Evolutionary conservation across 2,888 invertebrate species (phyloP).

Genomic region (Zootermopsis nevadensis): DNA sequence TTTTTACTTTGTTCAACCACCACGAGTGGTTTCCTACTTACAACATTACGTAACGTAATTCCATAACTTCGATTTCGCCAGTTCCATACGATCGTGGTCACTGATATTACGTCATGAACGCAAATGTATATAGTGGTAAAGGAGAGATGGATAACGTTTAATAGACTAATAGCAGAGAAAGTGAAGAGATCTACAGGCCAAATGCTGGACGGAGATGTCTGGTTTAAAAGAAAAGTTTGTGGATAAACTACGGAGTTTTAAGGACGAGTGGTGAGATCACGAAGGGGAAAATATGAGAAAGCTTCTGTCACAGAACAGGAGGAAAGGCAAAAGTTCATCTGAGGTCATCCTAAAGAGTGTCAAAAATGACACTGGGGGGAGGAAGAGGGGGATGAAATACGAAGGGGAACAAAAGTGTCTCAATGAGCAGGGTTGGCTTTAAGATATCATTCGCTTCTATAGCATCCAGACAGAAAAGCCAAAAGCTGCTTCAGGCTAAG

Average conservation of each 20-base stretch:
- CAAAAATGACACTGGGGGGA: background rate
- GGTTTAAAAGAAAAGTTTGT: conserved; percentile 38
- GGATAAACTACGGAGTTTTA: background rate
- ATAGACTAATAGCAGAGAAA: background rate
- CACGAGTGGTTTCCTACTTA: too few species aligned
- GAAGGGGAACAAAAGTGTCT: background rate
- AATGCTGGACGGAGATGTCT: background rate
- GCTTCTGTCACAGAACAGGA: conserved; percentile 32
- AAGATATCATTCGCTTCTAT: conserved; percentile 48
- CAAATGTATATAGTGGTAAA: background rate
- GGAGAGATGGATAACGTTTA: background rate
- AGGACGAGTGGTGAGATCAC: conserved; percentile 27
- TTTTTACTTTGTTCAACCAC: too few species aligned
- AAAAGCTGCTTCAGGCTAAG: conserved; percentile 10
- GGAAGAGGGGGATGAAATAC: background rate
- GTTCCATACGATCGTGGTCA: background rate
- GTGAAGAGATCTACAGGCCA: background rate
- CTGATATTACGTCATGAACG: too few species aligned
- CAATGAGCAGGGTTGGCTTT: conserved; percentile 41
- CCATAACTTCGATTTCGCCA: too few species aligned
- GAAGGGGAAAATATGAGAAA: conserved; percentile 45
- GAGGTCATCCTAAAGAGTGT: conserved; percentile 28
- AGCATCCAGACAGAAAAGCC: conserved; percentile 31
- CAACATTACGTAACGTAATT: too few species aligned
- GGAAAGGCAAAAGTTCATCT: conserved; percentile 33